These are phyloP conservation scores for Cryptotermes secundus DNA, from an alignment of 1,140 invertebrate species.

Conservation along the genomic window DNA sequence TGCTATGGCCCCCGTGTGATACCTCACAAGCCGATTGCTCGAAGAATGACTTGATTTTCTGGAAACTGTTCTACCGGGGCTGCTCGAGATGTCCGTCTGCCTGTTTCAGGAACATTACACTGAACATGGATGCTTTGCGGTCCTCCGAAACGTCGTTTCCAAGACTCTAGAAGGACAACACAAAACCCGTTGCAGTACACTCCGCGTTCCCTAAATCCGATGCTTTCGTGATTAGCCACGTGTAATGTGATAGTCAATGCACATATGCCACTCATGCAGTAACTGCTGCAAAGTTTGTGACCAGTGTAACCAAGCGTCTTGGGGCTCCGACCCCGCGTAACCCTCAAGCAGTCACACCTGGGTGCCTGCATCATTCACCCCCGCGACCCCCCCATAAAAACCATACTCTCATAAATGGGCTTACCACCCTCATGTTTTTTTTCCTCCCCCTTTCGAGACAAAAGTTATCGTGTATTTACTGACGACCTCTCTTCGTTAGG, in stretches of 20 bases:
- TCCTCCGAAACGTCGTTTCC: too few relatives aligned
- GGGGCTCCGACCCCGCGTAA: constrained; percentile 10
- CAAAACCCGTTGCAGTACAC: too few relatives aligned
- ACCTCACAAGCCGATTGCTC: too few relatives aligned
- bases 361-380: constrained; percentile 12
- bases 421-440: not conserved
- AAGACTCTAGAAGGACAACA: too few relatives aligned
- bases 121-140: too few relatives aligned
- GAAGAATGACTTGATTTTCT: too few relatives aligned
- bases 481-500: constrained; percentile 3
- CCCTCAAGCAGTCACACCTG: constrained; percentile 5
- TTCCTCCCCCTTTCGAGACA: not conserved
- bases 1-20: too few relatives aligned
- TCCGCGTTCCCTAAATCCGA: not conserved
- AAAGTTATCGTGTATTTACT: constrained; percentile 9
- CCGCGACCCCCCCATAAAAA: not conserved
- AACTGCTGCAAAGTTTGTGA: not conserved
- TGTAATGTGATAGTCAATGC: not conserved
- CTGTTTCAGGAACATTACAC: too few relatives aligned
- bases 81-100: too few relatives aligned
- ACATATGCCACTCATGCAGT: not conserved
- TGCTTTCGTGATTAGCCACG: not conserved
- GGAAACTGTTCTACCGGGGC: too few relatives aligned
- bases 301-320: constrained; percentile 11
- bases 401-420: constrained; percentile 15